Evolutionary conservation across 1,140 invertebrate species (phyloP).

Genomic region (Trichonephila clavipes): DNA sequence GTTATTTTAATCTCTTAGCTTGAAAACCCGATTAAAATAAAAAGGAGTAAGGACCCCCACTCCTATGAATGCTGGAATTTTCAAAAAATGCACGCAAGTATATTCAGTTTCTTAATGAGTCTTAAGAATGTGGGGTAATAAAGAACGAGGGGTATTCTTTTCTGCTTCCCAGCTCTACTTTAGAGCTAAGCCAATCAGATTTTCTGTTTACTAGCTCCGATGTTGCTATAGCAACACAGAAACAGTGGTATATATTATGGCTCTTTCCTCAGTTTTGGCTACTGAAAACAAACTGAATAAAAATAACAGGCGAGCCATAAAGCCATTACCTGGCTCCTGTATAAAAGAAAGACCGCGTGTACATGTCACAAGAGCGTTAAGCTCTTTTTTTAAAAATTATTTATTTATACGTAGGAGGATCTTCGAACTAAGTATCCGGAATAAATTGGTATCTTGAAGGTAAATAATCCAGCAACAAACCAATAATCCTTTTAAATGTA

Average conservation of each 20-base stretch:
- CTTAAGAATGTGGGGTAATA: constrained; percentile 56
- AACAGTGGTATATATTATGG: constrained; percentile 53
- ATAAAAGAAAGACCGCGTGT: constrained; percentile 33
- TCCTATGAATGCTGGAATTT: constrained; percentile 10
- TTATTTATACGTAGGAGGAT: constrained; percentile 49
- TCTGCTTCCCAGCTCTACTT: constrained; percentile 31
- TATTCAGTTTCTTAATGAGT: constrained; percentile 49
- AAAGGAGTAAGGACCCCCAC: not conserved
- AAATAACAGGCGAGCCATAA: constrained; percentile 45
- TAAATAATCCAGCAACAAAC: constrained; percentile 21
- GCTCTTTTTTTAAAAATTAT: constrained; percentile 59
- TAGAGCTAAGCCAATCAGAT: constrained; percentile 59
- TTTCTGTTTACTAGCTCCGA: constrained; percentile 59
- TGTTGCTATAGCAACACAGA: constrained; percentile 65
- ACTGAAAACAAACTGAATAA: constrained; percentile 47
- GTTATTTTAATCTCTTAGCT: constrained; percentile 55
- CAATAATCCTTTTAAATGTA: constrained; percentile 13
- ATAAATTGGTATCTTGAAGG: constrained; percentile 16
- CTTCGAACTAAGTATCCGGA: constrained; percentile 25
- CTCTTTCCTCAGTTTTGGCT: constrained; percentile 44
- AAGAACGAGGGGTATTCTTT: constrained; percentile 43
- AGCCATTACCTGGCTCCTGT: constrained; percentile 6
- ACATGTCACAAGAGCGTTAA: constrained; percentile 48
- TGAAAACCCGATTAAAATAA: constrained; percentile 15
- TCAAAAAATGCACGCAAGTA: constrained; percentile 28